Evolutionary conservation across 2,797 vertebrate genomes (phyloP), one percentile per base, ranked within the genome.

Genomic region (Spondyliosoma cantharus): DNA sequence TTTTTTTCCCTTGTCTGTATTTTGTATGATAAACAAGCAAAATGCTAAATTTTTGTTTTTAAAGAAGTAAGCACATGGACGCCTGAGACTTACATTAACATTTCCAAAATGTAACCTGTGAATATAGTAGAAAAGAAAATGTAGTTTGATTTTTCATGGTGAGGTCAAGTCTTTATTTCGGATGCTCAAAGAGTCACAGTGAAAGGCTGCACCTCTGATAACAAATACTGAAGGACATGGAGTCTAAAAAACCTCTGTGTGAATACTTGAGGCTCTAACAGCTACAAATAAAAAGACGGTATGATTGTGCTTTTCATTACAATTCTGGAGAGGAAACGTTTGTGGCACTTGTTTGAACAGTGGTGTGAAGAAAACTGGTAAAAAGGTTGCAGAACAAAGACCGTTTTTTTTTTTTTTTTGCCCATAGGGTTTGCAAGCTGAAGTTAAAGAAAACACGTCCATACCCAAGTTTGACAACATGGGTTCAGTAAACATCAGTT

Each of bases 161-260:
- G 7, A 61, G 61, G 42, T 29, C 53, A 60, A 32, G 14, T 54
- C 56, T 68, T 76, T 68, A 68, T 76, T 68, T 24, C 53, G 9
- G 56, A 53, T 24, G 48, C 20, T 32, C 22, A 76, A 53, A 54
- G 13, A 29, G 25, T 69, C 49, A 76, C 74, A 76, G 56, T 76
- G 25, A 76, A 60, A 76, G 3, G 25, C 57, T 76, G 62, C 0
- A 49, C 27, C 62, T 37, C 37, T 42, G 25, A 19, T 15, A 53
- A 69, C 37, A 69, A 54, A 68, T 20, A 53, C 63, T 43, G 6
- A 53, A 17, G 16, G 25, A 45, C 32, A 67, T 50, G 22, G 53
- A 46, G 2, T 59, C 43, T 24, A 54, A 63, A 53, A 29, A 54
- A 43, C 16, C 7, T 37, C 37, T 60, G 19, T 16, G 13, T 56